Conservation (phyloP, 2,113 vertebrate genomes). For the Gymnocephalus cernua region DNA sequence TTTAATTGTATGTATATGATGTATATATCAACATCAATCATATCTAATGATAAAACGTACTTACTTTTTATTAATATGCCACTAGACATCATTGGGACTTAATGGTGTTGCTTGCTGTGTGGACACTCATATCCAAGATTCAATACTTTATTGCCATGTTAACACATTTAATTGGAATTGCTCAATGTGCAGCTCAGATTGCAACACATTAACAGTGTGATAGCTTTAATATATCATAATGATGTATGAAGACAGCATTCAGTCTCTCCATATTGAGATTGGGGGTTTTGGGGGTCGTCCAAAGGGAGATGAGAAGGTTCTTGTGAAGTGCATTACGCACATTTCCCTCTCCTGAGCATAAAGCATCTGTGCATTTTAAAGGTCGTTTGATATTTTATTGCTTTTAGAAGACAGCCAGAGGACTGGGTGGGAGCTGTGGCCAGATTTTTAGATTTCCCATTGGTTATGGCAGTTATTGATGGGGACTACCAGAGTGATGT, state of each 20-base stretch:
- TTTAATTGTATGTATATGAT: neutral
- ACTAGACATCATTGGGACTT: neutral
- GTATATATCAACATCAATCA: neutral
- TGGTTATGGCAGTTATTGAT: conserved; percentile 29
- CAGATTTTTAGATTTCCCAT: conserved; percentile 36
- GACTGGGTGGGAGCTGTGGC: conserved; percentile 11
- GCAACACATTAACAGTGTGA: conserved; percentile 54
- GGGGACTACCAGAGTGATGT: conserved; percentile 19
- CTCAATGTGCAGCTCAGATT: conserved; percentile 34
- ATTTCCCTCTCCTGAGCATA: conserved; percentile 33
- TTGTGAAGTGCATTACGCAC: conserved; percentile 24
- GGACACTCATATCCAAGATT: conserved; percentile 19
- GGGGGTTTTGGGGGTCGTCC: conserved; percentile 13
- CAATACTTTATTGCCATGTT: conserved; percentile 42
- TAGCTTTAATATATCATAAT: conserved; percentile 76
- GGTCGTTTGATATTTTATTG: neutral
- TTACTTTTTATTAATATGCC: neutral
- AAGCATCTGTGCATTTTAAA: conserved; percentile 30
- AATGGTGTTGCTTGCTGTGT: conserved; percentile 40
- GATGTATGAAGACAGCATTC: conserved; percentile 66
- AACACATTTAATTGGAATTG: conserved; percentile 47
- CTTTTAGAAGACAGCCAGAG: conserved; percentile 23
- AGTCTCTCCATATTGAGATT: conserved; percentile 45
- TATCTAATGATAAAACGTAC: neutral
- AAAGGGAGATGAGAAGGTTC: conserved; percentile 16